Evolutionary conservation across 2,113 vertebrate genomes (phyloP), one percentile per base, ranked within the genome.

Genomic region (Gavialis gangeticus): DNA sequence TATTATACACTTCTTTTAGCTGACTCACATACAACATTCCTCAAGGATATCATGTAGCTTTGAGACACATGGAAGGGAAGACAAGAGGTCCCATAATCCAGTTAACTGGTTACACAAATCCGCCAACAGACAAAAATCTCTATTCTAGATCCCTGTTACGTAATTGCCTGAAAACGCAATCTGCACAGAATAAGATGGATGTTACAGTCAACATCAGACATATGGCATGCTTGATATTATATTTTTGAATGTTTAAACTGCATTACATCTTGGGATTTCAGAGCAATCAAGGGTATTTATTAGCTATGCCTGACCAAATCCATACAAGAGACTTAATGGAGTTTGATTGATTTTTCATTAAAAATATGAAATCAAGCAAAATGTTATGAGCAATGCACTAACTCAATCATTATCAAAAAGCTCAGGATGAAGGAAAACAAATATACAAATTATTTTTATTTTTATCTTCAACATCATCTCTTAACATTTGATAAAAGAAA

Each of bases 91-190:
- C 77, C 25, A n/a, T 28, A 87, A 77, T 2, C 37, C 82, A 73
- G 25, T 54, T 75, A 37, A 28, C 62, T 87, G 22, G 71, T 4
- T 75, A 84, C 13, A 24, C 75, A 83, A 90, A 5, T 79, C 64
- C 78, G 73, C 56, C 3, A 0, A 34, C 71, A 93, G 58, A 8
- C 16, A 6, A 1, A 57, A 1, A 57, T 12, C 73, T 19, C 37
- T 0, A 1, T 2, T n/a, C 37, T 4, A 56, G 8, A 66, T 84
- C 89, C 71, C 77, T 59, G 82, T 24, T 75, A 76, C 1, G 0
- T 25, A 80, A 12, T 15, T 30, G 34, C 2, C 77, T 54, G 79
- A 77, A 88, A 75, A 79, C 87, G 69, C 56, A 62, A 55, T 91
- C 12, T 21, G 60, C 30, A 55, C 60, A 81, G 67, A 27, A 84